Conservation (phyloP, 2,797 vertebrate genomes). For the Petrocephalus schoutedeni region DNA sequence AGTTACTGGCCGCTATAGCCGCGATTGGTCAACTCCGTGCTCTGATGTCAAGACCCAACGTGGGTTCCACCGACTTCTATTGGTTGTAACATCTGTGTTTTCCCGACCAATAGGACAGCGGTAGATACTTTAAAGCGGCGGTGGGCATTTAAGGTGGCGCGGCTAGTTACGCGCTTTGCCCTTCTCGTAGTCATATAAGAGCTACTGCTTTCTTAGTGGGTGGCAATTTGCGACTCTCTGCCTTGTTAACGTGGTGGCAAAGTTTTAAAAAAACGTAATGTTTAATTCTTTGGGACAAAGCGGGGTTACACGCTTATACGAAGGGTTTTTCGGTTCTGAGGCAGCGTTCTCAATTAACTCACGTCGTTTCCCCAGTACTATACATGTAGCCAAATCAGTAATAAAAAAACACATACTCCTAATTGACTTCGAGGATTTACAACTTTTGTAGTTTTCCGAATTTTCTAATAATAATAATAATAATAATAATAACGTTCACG, state of each 20-base stretch:
- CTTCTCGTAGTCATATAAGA: not conserved
- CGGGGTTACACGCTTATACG: not conserved
- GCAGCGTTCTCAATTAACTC: not conserved
- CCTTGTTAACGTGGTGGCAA: not conserved
- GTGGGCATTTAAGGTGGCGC: slow-evolving; percentile 65
- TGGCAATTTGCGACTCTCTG: not conserved
- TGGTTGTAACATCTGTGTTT: slow-evolving; percentile 35
- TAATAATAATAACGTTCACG: not conserved
- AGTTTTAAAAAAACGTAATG: not conserved
- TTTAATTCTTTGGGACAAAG: not conserved
- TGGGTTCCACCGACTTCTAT: slow-evolving; percentile 49
- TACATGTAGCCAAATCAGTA: not conserved
- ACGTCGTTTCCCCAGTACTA: not conserved
- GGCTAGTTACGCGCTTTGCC: not conserved
- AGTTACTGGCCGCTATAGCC: slow-evolving; percentile 39
- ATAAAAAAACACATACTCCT: not conserved
- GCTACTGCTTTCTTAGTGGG: not conserved
- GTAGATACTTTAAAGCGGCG: slow-evolving; percentile 30
- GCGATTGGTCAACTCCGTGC: slow-evolving; percentile 42
- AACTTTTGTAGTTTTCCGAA: not conserved
- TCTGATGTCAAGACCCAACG: slow-evolving; percentile 59
- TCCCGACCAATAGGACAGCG: slow-evolving; percentile 47
- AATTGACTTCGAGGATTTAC: not conserved
- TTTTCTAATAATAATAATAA: not conserved
- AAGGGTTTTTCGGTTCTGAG: not conserved